Evolutionary conservation across 2,113 vertebrate genomes (phyloP), one percentile per base, ranked within the genome.

Genomic region (Eretmochelys imbricata): DNA sequence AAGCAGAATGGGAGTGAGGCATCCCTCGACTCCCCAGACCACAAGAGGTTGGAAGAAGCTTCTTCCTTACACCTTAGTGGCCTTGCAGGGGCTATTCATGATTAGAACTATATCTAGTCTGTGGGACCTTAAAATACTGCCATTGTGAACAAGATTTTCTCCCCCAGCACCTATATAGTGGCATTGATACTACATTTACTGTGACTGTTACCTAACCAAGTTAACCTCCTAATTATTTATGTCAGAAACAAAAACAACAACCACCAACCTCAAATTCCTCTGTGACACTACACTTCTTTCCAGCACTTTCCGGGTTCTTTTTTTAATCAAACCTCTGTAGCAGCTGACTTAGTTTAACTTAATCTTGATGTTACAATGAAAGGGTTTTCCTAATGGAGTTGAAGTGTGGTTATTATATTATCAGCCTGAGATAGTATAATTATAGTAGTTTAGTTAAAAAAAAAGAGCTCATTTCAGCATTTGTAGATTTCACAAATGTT

Each of bases 281-380:
- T 89, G 35, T 57, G 91, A 76, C 4, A 75, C 46, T 49, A 84
- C 4, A 20, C 80, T 93, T 93, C 27, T 20, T 84, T 92, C 38
- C 11, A n/a, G 6, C 62, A 89, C 91, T 81, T 42, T 91, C 17
- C 53, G 24, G n/a, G 20, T 89, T 19, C 51, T 11, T 48, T 89
- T 55, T 82, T 80, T 82, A 29, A 48, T 89, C 94, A 59, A 20
- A 54, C 4, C 1, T 19, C 31, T 49, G 19, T 83, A 62, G 85
- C 65, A n/a, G 27, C 38, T 51, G 57, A 91, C 10, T 95, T 55
- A 81, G 59, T 84, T 95, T 87, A 95, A 89, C 8, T 88, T 84
- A n/a, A 87, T 87, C 31, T 72, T 91, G 72, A 92, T 94, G 46
- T 25, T 88, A 89, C 97, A 96, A 90, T 82, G 16, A 95, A 96